Evolutionary conservation across 2,113 vertebrate species (phyloP), one percentile per base, ranked within the genome.

Genomic region (Nothoprocta pentlandii): DNA sequence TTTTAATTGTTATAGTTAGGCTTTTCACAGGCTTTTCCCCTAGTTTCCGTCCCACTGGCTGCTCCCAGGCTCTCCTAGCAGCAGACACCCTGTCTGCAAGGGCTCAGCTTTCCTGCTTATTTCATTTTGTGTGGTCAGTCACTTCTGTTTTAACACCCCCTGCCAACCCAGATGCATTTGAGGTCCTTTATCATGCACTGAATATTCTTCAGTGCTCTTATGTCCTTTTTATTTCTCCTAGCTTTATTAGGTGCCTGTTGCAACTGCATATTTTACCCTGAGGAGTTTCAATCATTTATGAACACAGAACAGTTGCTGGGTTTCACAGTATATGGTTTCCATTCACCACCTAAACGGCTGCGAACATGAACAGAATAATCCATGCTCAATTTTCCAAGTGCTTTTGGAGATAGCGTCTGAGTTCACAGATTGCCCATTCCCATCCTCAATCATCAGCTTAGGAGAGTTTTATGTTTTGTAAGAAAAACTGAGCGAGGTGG

Each of bases 281-380:
- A 88, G 63, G 76, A 94, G 54, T 91, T 96, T 92, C 68, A 95
- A 91, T 94, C 94, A 77, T 96, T 97, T 81, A 96, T 82, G 90
- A 96, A 89, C 73, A 88, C 1, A 16, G 63, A 92, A 62, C 82
- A 96, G 92, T 94, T 92, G 59, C 73, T 79, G 14, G 30, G 36
- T 94, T 96, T 94, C 81, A 88, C 78, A 85, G 59, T 82, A 68
- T 46, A 87, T 78, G 32, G 64, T 80, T 96, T 94, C 87, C 85
- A 82, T 80, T 95, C 95, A 84, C 89, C 75, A 90, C 42, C 89
- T 89, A 89, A 92, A 89, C 73, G 25, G 73, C 91, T 95, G 83
- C 30, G 76, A 46, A 66, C 88, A 81, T 36, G 68, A 94, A 79
- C 58, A 69, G 88, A 94, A 94, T 94, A 85, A 90, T 77, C 46